A percentile compares a stretch with the other conserved stretches of the same genome.
These are phyloP conservation scores for Pseudomyrmex pallidus DNA, from an alignment of 1,140 invertebrate species.

Conservation along the genomic window DNA sequence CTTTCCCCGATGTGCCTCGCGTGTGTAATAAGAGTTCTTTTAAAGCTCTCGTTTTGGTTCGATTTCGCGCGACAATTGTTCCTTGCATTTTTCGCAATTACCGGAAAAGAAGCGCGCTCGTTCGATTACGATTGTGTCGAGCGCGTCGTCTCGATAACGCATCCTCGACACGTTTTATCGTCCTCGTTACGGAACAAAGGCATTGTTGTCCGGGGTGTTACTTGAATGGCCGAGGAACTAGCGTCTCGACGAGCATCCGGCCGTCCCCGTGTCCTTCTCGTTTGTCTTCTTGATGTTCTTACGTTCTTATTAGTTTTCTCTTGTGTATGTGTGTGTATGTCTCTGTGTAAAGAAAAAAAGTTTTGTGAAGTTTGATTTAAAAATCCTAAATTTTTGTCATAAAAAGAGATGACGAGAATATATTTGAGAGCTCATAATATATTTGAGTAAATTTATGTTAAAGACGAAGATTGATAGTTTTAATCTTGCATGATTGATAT, in stretches of 20 bases:
- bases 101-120: not conserved
- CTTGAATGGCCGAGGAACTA: conserved; percentile 47
- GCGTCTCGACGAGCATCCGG: conserved; percentile 42
- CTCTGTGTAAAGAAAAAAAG: not conserved
- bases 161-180: conserved; percentile 71
- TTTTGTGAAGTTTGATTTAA: conserved; percentile 34
- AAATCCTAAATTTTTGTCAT: conserved; percentile 25
- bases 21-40: conserved; percentile 4
- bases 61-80: conserved; percentile 6
- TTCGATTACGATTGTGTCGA: conserved; percentile 46
- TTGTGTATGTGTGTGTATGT: too few species aligned
- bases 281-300: conserved; percentile 38
- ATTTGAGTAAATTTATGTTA: not conserved
- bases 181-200: conserved; percentile 60
- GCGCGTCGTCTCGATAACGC: conserved; percentile 65
- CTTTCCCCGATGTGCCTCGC: not conserved
- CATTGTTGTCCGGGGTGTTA: conserved; percentile 33
- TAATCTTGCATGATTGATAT: not conserved
- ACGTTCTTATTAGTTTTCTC: conserved; percentile 1
- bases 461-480: conserved; percentile 6
- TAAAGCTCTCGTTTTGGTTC: too few species aligned
- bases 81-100: not conserved
- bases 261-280: conserved; percentile 27
- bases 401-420: not conserved
- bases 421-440: not conserved